A percentile compares a stretch with the other conserved stretches of the same genome.
phyloP scores from a whole-genome alignment of 1,140 invertebrate genomes.

The Pseudomyrmex concolor region DNA sequence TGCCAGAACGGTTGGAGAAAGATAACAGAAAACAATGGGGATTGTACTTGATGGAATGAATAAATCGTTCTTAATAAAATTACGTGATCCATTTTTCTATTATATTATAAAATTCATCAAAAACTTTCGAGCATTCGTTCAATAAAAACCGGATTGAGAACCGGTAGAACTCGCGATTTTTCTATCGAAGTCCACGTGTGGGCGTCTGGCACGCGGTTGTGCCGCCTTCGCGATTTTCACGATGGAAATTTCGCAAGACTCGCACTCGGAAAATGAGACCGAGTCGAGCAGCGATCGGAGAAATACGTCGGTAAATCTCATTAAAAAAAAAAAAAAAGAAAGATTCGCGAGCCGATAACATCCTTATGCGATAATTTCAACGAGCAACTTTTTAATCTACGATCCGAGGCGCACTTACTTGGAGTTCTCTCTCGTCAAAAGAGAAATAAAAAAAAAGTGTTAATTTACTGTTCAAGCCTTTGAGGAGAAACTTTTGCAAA shows the following conservation, averaged over 20 bases:
- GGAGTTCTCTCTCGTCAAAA: constrained; percentile 1
- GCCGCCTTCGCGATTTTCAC: constrained; percentile 14
- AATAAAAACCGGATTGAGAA: constrained; percentile 64
- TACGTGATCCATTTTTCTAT: too few species aligned
- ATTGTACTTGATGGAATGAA: too few species aligned
- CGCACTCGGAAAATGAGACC: constrained; percentile 6
- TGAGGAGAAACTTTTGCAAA: background rate
- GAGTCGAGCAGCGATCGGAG: background rate
- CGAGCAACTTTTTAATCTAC: constrained; percentile 25
- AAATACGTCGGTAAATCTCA: background rate
- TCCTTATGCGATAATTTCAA: background rate
- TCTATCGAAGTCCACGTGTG: background rate
- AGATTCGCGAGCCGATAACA: background rate
- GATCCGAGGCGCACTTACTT: constrained; percentile 12
- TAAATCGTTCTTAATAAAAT: too few species aligned
- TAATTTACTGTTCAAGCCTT: constrained; percentile 21
- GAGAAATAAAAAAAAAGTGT: background rate
- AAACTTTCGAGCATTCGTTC: background rate
- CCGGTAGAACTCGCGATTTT: constrained; percentile 65
- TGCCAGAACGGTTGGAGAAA: too few species aligned
- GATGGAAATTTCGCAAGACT: constrained; percentile 24
- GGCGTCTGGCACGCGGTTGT: background rate
- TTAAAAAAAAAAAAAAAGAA: background rate
- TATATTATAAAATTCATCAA: too few species aligned
- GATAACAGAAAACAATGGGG: too few species aligned